Conservation (phyloP, 2,888 invertebrate genomes). For the Watsonalla cultraria region DNA sequence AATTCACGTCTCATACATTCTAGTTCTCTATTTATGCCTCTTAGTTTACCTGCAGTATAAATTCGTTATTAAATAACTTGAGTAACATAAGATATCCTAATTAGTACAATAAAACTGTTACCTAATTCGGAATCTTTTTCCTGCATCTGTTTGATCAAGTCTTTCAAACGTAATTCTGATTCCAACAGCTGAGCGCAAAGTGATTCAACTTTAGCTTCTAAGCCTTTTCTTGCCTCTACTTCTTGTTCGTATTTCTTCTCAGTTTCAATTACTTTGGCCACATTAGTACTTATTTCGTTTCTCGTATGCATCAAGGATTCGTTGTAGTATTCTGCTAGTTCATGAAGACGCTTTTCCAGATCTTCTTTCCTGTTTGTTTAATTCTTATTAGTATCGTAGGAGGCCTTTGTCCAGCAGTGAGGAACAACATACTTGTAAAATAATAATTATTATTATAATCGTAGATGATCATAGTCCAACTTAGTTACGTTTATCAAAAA, state of each 20-base stretch:
- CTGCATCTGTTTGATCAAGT: slow-evolving; percentile 27
- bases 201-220: slow-evolving; percentile 39
- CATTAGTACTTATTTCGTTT: slow-evolving; percentile 41
- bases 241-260: slow-evolving; percentile 50
- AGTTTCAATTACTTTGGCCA: slow-evolving; percentile 44
- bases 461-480: too few relatives aligned
- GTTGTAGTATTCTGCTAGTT: slow-evolving; percentile 48
- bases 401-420: too few relatives aligned
- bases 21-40: slow-evolving; percentile 32
- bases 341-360: slow-evolving; percentile 48
- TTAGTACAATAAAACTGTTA: slow-evolving; percentile 15
- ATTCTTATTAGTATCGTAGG: neutral
- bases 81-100: neutral
- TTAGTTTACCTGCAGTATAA: neutral
- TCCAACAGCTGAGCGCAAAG: slow-evolving; percentile 41
- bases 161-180: slow-evolving; percentile 37
- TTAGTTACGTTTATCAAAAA: too few relatives aligned
- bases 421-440: too few relatives aligned
- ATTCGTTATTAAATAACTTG: neutral
- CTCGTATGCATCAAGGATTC: slow-evolving; percentile 46
- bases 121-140: slow-evolving; percentile 34
- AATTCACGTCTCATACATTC: slow-evolving; percentile 36
- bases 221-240: slow-evolving; percentile 37
- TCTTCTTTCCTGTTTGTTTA: slow-evolving; percentile 51
- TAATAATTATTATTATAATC: neutral